Percentiles rank a stretch among this genome's conserved stretches.
Conservation (phyloP, 2,797 vertebrate species). For the Rhynchonycteris naso region DNA sequence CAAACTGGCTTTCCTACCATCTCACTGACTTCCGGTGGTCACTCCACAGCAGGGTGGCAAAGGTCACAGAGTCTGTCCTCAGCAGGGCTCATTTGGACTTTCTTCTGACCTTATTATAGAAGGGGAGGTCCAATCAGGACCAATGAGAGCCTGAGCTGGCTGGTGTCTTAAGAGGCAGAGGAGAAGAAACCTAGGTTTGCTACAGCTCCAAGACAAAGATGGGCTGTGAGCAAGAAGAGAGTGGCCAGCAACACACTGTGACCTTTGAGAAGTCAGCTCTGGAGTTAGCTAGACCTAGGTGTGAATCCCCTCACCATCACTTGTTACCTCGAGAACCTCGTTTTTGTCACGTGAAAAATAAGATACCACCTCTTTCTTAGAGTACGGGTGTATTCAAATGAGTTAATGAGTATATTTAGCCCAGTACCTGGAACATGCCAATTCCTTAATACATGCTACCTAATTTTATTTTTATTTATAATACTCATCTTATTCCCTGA, state of each 20-base stretch:
- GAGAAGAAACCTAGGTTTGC: not conserved
- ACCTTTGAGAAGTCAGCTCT: not conserved
- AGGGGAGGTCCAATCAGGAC: slow-evolving; percentile 44
- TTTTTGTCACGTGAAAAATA: not conserved
- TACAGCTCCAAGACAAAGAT: not conserved
- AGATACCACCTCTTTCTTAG: not conserved
- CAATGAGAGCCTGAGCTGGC: slow-evolving; percentile 40
- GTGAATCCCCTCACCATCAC: not conserved
- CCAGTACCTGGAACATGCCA: not conserved
- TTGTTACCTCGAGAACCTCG: not conserved
- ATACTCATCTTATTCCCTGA: not conserved
- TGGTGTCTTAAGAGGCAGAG: not conserved
- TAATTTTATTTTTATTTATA: slow-evolving; percentile 11
- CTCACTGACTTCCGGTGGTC: slow-evolving; percentile 28
- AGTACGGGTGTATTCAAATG: not conserved
- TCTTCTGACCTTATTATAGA: slow-evolving; percentile 51
- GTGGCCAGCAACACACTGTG: not conserved
- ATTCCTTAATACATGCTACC: not conserved
- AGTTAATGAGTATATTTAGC: not conserved
- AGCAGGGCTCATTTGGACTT: slow-evolving; percentile 69
- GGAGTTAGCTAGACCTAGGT: not conserved
- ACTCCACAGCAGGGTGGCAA: not conserved
- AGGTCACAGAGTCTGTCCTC: slow-evolving; percentile 37
- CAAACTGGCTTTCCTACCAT: not conserved
- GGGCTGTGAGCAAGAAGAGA: not conserved